Conservation (phyloP, 2,113 vertebrate genomes). For the Phodopus roborovskii region DNA sequence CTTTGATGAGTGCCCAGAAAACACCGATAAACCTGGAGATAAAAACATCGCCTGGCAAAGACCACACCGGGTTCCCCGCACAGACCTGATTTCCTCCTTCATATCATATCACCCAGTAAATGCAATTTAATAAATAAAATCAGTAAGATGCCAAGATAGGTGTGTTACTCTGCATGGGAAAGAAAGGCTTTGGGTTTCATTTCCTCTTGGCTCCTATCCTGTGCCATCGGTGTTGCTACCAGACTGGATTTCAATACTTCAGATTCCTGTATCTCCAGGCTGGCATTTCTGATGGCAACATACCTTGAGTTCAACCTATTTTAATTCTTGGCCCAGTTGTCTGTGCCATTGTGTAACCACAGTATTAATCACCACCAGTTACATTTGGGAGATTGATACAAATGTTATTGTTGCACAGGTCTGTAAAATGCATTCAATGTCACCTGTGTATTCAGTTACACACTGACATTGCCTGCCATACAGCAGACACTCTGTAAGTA, state of each 20-base stretch:
- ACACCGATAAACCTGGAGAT: not conserved
- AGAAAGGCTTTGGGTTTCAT: slow-evolving; percentile 48
- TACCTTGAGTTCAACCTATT: slow-evolving; percentile 59
- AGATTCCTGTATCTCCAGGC: not conserved
- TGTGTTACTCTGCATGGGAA: not conserved
- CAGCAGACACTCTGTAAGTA: not conserved
- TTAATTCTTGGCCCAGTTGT: slow-evolving; percentile 41
- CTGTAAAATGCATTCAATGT: not conserved
- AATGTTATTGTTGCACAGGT: slow-evolving; percentile 3
- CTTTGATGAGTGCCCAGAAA: not conserved
- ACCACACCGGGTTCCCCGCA: not conserved
- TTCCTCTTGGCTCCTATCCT: slow-evolving; percentile 35
- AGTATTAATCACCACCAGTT: slow-evolving; percentile 26
- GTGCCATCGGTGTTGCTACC: not conserved
- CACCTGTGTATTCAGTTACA: not conserved
- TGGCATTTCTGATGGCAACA: slow-evolving; percentile 31
- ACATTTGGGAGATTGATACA: slow-evolving; percentile 13
- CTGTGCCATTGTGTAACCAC: slow-evolving; percentile 32
- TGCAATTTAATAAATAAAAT: slow-evolving; percentile 64
- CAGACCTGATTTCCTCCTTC: slow-evolving; percentile 54
- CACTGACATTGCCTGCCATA: not conserved
- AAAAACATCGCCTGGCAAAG: not conserved
- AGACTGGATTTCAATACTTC: slow-evolving; percentile 60
- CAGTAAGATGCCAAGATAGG: not conserved
- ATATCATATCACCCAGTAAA: slow-evolving; percentile 34